Evolutionary conservation across 1,140 invertebrate species (phyloP).

Genomic region (Pseudomyrmex concolor): DNA sequence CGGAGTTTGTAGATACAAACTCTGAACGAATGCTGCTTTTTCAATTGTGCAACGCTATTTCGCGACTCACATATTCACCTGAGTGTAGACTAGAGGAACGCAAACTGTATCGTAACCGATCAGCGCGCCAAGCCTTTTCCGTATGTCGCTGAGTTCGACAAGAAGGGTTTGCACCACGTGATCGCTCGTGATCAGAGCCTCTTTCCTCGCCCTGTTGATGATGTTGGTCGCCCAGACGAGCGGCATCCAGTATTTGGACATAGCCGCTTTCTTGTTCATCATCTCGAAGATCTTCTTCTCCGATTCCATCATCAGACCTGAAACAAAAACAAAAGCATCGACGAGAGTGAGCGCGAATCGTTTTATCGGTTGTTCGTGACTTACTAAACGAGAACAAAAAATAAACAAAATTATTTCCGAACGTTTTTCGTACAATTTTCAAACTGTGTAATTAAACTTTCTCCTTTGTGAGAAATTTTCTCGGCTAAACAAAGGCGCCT

Average conservation of each 20-base stretch:
- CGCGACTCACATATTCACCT: constrained; percentile 87
- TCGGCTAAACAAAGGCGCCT: background rate
- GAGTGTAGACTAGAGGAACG: constrained; percentile 98
- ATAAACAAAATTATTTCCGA: constrained; percentile 46
- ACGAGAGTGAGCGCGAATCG: constrained; percentile 1
- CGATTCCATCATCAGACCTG: constrained; percentile 95
- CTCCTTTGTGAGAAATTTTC: constrained; percentile 28
- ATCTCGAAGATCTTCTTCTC: constrained; percentile 95
- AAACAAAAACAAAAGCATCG: constrained; percentile 66
- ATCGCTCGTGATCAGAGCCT: constrained; percentile 92
- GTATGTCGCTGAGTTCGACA: constrained; percentile 93
- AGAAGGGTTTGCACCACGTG: constrained; percentile 94
- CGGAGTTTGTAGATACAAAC: background rate
- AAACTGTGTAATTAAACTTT: constrained; percentile 58
- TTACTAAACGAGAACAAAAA: constrained; percentile 30
- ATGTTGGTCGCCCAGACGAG: constrained; percentile 96
- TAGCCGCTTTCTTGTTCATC: constrained; percentile 93
- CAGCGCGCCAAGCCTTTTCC: constrained; percentile 91
- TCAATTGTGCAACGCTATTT: background rate
- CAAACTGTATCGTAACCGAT: constrained; percentile 98
- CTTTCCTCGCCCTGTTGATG: constrained; percentile 93
- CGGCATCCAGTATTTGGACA: constrained; percentile 97
- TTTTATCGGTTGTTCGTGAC: constrained; percentile 22
- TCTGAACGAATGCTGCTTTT: background rate
- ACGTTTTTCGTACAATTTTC: background rate